A percentile compares a stretch with the other conserved stretches of the same genome.
These are phyloP conservation scores for Pyrgus malvae DNA, from an alignment of 2,888 invertebrate species.

Conservation along the genomic window DNA sequence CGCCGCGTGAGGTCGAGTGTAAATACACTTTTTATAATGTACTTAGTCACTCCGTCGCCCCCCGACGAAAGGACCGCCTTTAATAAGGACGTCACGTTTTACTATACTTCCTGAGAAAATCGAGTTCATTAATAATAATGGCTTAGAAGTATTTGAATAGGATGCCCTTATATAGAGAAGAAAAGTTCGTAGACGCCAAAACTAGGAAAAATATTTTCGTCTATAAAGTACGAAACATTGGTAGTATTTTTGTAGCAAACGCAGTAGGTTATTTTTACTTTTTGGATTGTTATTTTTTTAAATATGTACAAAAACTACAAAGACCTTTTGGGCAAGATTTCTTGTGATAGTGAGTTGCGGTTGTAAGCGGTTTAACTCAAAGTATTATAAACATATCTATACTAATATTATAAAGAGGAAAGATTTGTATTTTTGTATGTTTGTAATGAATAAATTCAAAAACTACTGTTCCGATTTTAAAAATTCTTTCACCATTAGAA, in stretches of 20 bases:
- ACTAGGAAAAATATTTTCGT: neutral
- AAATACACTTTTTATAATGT: constrained; percentile 80
- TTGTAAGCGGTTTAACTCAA: too few species aligned
- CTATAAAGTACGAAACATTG: neutral
- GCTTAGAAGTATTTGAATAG: constrained; percentile 15
- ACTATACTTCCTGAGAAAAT: constrained; percentile 28
- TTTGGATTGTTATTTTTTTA: too few species aligned
- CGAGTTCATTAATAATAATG: constrained; percentile 38
- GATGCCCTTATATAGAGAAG: neutral
- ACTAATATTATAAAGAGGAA: too few species aligned
- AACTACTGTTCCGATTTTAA: too few species aligned
- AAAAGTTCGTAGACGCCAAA: neutral
- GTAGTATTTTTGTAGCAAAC: neutral
- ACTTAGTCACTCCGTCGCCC: constrained; percentile 72
- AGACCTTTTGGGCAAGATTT: too few species aligned
- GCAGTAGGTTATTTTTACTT: neutral
- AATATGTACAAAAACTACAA: too few species aligned
- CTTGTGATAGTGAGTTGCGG: too few species aligned
- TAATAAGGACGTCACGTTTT: constrained; percentile 53
- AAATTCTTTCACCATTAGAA: too few species aligned
- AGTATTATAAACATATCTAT: too few species aligned
- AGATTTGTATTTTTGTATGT: too few species aligned
- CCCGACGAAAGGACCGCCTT: constrained; percentile 57
- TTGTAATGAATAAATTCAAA: too few species aligned
- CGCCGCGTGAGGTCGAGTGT: constrained; percentile 77